These are phyloP conservation scores for Vulpes ferrilata DNA, from an alignment of 2,113 vertebrate genomes.

Conservation along the genomic window DNA sequence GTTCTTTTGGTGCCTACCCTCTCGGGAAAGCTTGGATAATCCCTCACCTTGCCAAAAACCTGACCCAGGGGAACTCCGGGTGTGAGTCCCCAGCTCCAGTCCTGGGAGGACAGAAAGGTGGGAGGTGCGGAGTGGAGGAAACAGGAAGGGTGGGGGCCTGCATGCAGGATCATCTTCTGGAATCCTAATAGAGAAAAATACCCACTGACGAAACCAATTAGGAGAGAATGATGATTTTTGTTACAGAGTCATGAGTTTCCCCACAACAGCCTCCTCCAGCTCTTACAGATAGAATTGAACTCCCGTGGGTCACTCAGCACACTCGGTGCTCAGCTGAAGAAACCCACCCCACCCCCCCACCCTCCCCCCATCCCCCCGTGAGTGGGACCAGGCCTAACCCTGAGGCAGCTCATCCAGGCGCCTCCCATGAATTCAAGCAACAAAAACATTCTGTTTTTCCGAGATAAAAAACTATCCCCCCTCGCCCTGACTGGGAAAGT, in stretches of 20 bases:
- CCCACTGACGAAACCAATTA: accelerated
- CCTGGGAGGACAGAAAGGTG: neutral
- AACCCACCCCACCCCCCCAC: too few relatives aligned
- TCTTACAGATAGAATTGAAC: accelerated
- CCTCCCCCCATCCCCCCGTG: too few relatives aligned
- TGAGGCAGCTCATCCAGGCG: too few relatives aligned
- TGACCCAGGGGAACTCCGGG: too few relatives aligned
- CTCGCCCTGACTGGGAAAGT: too few relatives aligned
- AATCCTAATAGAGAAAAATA: neutral
- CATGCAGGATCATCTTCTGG: accelerated
- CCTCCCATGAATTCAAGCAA: too few relatives aligned
- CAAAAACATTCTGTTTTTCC: too few relatives aligned
- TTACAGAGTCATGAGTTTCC: accelerated
- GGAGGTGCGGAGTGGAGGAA: neutral
- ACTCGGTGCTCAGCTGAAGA: neutral
- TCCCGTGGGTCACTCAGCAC: neutral
- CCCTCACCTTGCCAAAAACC: neutral
- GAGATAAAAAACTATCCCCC: too few relatives aligned
- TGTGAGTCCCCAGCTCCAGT: neutral
- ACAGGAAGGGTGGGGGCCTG: neutral
- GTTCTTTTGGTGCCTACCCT: accelerated
- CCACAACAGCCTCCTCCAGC: neutral
- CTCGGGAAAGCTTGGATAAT: neutral
- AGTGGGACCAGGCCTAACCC: too few relatives aligned
- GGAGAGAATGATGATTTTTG: neutral